These are phyloP conservation scores for Cricetomys ansorgei DNA, from an alignment of 2,113 vertebrate species.

Conservation along the genomic window DNA sequence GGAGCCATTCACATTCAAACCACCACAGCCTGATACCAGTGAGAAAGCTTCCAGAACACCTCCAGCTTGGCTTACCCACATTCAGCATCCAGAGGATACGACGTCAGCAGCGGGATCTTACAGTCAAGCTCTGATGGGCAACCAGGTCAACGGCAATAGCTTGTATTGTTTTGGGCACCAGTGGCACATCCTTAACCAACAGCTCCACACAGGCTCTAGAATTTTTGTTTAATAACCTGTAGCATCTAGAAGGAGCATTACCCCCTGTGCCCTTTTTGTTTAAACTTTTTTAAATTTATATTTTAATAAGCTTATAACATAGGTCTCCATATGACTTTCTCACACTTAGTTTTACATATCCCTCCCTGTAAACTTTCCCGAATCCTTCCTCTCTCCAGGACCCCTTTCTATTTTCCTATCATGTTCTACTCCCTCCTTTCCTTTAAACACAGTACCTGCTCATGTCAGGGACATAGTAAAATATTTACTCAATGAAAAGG, in stretches of 20 bases:
- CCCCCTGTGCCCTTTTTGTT: background rate
- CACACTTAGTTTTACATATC: background rate
- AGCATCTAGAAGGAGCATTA: background rate
- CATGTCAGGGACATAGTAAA: conserved; percentile 15
- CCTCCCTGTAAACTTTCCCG: background rate
- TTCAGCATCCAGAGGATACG: background rate
- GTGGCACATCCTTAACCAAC: background rate
- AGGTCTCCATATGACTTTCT: background rate
- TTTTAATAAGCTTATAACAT: background rate
- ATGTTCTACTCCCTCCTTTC: background rate
- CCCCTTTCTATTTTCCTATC: background rate
- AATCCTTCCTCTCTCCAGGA: background rate
- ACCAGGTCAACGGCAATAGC: background rate
- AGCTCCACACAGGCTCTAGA: background rate
- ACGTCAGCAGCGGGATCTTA: too few relatives aligned
- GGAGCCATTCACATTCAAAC: background rate
- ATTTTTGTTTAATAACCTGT: background rate
- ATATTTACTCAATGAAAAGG: conserved; percentile 17
- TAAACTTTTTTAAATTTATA: background rate
- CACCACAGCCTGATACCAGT: background rate
- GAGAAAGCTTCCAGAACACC: background rate
- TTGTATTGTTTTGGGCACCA: background rate
- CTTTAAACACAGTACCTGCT: conserved; percentile 8
- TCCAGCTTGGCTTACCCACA: background rate
- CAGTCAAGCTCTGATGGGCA: background rate